Evolutionary conservation across 2,113 vertebrate genomes (phyloP).

Genomic region (Chloropsis hardwickii): DNA sequence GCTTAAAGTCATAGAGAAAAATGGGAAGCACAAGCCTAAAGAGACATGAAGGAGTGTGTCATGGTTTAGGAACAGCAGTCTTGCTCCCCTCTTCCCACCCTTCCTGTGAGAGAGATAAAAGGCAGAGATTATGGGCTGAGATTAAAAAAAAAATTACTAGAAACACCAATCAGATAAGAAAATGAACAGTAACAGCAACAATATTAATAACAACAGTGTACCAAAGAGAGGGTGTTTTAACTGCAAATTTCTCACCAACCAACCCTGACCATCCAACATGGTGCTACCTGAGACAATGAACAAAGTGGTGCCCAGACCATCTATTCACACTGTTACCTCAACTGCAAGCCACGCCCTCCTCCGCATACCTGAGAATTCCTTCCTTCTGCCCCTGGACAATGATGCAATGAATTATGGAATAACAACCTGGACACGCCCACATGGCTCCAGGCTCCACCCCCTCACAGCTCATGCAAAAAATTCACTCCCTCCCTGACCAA

Average conservation of each 20-base stretch:
- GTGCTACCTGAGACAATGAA: neutral
- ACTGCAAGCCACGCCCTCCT: too few relatives aligned
- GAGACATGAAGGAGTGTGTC: neutral
- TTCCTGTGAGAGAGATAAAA: neutral
- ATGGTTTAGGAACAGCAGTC: neutral
- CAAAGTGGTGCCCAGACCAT: neutral
- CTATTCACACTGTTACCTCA: neutral
- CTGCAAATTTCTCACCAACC: neutral
- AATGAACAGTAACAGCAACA: neutral
- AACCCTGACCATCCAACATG: rapidly evolving
- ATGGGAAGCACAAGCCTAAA: neutral
- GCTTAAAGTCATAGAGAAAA: neutral
- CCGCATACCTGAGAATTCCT: neutral
- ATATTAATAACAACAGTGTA: neutral
- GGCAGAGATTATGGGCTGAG: rapidly evolving
- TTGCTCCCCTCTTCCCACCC: rapidly evolving
- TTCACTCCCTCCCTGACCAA: rapidly evolving
- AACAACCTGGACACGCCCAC: rapidly evolving
- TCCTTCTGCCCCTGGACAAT: rapidly evolving
- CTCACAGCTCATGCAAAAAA: neutral
- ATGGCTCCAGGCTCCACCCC: neutral
- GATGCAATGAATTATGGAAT: neutral
- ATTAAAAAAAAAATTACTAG: neutral
- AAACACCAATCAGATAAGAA: neutral
- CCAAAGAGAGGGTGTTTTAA: neutral